Evolutionary conservation across 2,113 vertebrate species (phyloP), one percentile per base, ranked within the genome.

Genomic region (Cromileptes altivelis): DNA sequence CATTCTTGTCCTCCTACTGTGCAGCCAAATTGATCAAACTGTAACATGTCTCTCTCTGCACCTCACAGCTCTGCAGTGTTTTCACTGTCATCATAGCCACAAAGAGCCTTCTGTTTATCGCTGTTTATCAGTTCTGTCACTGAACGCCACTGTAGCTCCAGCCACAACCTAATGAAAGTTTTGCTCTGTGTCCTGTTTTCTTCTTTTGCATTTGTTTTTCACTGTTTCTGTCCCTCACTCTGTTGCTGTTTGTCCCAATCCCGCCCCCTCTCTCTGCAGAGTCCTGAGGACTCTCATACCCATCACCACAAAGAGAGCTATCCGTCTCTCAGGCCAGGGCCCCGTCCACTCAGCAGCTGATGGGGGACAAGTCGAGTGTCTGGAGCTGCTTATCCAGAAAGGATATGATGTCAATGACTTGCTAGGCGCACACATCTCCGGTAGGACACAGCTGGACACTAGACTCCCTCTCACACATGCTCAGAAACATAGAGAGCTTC

Each of bases 291-390:
- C 95, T 25, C 95, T 98, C 61, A 96, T 97, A 87, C 94, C 95
- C 0, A 87, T 96, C 63, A 97, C 97, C 84, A 96, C 96, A 74
- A 95, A 91, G 87, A 90, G 88, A 53, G 96, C 97, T 52, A 95
- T 98, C 74, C 88, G 69, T 75, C 93, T 93, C 82, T 96, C 96
- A 5, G 96, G 95, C 3, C 93, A 96, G 78, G 96, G 91, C 64
- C 96, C 96, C 3, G 55, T 97, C 77, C 97, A 97, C 82, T 97
- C 96, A 1, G 96, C 97, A 30, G 95, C 95, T 14, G 97, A 97
- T 0, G 96, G 97, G n/a, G 97, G 97, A 49, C 97, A 95, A 5
- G 86, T 82, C 0, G 94, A 96, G 80, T 98, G 97, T 82, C 91
- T 99, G 14, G 86, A 96, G 78, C 95, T 98, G 25, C 95, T 97